Conservation (phyloP, 2,797 vertebrate species). For the Merluccius polli region DNA sequence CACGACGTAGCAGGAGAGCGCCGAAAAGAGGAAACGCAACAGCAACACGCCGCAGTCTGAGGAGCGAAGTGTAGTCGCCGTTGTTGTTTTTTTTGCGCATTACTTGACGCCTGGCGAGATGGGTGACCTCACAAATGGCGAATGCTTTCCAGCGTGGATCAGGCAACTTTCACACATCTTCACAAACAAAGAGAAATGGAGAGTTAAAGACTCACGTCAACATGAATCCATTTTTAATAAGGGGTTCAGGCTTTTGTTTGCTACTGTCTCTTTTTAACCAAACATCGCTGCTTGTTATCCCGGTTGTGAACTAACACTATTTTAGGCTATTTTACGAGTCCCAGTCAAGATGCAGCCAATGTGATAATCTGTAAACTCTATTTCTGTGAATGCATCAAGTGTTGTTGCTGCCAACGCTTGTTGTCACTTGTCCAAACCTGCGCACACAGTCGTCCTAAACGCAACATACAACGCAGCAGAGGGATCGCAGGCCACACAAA, state of each 20-base stretch:
- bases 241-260: background rate
- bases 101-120: no score
- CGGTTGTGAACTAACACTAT: conserved; percentile 11
- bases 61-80: no score
- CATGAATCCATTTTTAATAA: background rate
- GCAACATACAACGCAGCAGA: background rate
- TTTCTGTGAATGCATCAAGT: background rate
- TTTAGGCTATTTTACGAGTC: background rate
- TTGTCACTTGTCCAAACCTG: background rate
- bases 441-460: background rate
- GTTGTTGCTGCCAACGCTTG: background rate
- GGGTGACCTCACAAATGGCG: no score
- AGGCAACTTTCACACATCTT: background rate
- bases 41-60: no score
- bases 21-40: no score
- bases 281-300: background rate
- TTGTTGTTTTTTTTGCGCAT: no score
- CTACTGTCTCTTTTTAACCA: background rate
- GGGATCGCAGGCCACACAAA: no score
- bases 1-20: no score
- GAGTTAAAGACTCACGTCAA: background rate
- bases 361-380: background rate
- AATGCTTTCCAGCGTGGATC: background rate
- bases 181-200: background rate
- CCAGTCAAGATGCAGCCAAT: background rate